These are phyloP conservation scores for Naso thynnoides DNA, from an alignment of 2,797 vertebrate genomes.

Conservation along the genomic window DNA sequence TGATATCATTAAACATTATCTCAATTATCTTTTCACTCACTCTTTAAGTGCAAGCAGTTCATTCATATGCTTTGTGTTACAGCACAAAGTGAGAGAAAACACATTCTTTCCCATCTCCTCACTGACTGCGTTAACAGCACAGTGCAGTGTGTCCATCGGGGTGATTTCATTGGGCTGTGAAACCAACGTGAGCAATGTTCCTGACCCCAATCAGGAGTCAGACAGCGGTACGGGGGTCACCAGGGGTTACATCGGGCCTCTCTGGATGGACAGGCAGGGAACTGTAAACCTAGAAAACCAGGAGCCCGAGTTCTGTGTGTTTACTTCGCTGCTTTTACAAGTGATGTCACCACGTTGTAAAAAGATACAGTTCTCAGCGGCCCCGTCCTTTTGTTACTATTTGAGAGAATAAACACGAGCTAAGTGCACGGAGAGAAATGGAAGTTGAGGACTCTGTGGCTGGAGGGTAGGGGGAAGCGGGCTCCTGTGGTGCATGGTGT, in stretches of 20 bases:
- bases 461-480: constrained; percentile 35
- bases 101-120: constrained; percentile 33
- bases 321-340: constrained; percentile 77
- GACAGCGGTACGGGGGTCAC: constrained; percentile 60
- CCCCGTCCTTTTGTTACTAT: constrained; percentile 78
- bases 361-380: constrained; percentile 80
- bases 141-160: constrained; percentile 53
- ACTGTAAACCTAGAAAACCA: constrained; percentile 77
- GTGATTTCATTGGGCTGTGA: constrained; percentile 75
- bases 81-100: constrained; percentile 31
- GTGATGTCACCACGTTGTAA: constrained; percentile 84
- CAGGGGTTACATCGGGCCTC: constrained; percentile 56
- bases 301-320: constrained; percentile 73
- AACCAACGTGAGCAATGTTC: constrained; percentile 72
- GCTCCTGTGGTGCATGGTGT: constrained; percentile 58
- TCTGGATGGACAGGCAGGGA: constrained; percentile 68
- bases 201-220: constrained; percentile 74
- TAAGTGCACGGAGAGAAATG: constrained; percentile 62
- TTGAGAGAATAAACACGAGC: constrained; percentile 76
- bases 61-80: constrained; percentile 61
- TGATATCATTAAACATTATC: constrained; percentile 65
- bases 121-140: constrained; percentile 62
- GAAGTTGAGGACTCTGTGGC: constrained; percentile 39
- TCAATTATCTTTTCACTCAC: constrained; percentile 63
- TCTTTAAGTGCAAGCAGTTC: constrained; percentile 57